Evolutionary conservation across 2,113 vertebrate species (phyloP), one percentile per base, ranked within the genome.

Genomic region (Cisticola juncidis): DNA sequence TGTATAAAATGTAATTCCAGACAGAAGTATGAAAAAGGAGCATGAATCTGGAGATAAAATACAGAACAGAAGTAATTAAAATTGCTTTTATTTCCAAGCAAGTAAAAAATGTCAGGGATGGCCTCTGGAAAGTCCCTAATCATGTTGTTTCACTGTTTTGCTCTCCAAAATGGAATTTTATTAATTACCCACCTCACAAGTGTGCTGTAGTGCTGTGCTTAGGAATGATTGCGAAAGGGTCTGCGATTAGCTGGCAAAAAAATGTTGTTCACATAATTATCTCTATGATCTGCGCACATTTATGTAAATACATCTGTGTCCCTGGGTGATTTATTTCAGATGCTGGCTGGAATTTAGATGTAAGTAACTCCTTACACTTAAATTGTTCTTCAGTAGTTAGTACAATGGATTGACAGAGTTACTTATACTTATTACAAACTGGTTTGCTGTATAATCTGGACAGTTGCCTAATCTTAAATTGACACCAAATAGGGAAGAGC

Each of bases 51-150:
- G 53, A 92, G 56, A 71, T 79, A 60, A 86, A 64, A 21, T 42
- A 58, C 7, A 74, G 22, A 84, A 35, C 31, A 87, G 69, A 84
- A 89, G 53, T 64, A 81, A 94, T 91, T 84, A 89, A 71, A 68
- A 65, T 65, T 54, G 0, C 61, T 84, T 94, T 94, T 89, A 90
- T 53, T 72, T 50, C 33, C 53, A 94, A 92, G 22, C 17, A 91
- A 92, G 70, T 80, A 38, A 92, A 86, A 81, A 94, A 79, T 42
- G 31, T 81, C n/a, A 78, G 33, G 12, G 47, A 88, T 9, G 25
- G 77, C 73, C 74, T 85, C 87, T 85, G 96, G 95, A 92, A 97
- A 97, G 78, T 70, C 93, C 89, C 91, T 82, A 72, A 94, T 89
- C 48, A 72, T 33, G n/a, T 68, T 91, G 53, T 69, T 91, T 92